A percentile compares a stretch with the other conserved stretches of the same genome.
phyloP scores from a whole-genome alignment of 2,113 vertebrate species.

The Aspiorhynchus laticeps region DNA sequence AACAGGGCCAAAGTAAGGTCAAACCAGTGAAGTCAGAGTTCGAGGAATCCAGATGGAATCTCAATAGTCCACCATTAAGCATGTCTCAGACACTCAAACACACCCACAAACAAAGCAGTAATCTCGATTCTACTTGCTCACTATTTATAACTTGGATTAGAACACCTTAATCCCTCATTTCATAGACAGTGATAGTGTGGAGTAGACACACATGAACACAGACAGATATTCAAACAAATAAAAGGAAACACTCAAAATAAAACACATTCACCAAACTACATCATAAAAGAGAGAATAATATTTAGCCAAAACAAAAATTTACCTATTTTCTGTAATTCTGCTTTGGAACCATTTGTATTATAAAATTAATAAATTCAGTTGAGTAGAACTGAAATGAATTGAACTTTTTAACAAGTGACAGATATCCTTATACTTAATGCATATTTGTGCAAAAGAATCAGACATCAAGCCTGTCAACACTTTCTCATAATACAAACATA shows the following conservation, averaged over 20 bases:
- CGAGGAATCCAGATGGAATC: slow-evolving; percentile 14
- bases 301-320: not conserved
- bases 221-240: slow-evolving; percentile 21
- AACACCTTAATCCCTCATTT: slow-evolving; percentile 70
- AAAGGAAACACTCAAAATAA: slow-evolving; percentile 12
- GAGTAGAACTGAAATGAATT: not conserved
- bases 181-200: slow-evolving; percentile 54
- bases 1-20: not conserved
- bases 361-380: not conserved
- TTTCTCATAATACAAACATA: not conserved
- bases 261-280: slow-evolving; percentile 7
- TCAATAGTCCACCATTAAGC: slow-evolving; percentile 33
- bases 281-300: not conserved
- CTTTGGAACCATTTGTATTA: slow-evolving; percentile 6
- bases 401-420: not conserved
- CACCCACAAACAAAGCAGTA: slow-evolving; percentile 41
- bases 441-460: not conserved
- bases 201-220: slow-evolving; percentile 43
- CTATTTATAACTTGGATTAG: slow-evolving; percentile 73
- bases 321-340: not conserved
- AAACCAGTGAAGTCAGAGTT: slow-evolving; percentile 16
- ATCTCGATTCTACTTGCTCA: slow-evolving; percentile 59
- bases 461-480: not conserved
- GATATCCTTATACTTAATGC: not conserved
- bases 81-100: slow-evolving; percentile 39